phyloP scores from a whole-genome alignment of 2,113 vertebrate genomes.

The Odontesthes bonariensis region DNA sequence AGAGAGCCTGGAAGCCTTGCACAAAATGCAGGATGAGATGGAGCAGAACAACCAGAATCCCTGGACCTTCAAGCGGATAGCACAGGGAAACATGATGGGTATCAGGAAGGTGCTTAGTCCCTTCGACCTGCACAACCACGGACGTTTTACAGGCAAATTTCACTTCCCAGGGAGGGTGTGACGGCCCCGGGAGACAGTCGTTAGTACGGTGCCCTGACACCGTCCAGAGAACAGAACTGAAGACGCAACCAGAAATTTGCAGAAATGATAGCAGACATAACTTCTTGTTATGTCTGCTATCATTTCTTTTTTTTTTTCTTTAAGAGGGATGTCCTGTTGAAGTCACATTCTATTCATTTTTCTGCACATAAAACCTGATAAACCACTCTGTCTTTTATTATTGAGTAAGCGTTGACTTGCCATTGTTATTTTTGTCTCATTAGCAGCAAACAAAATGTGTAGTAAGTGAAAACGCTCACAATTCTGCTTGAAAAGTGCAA shows the following conservation, averaged over 20 bases:
- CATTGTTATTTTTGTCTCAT: not conserved
- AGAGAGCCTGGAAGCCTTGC: conserved; percentile 80
- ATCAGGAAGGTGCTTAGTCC: conserved; percentile 91
- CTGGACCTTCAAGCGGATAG: conserved; percentile 91
- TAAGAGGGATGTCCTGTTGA: not conserved
- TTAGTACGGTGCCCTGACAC: not conserved
- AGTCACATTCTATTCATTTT: conserved; percentile 2
- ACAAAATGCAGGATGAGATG: conserved; percentile 75
- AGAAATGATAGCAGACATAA: no score
- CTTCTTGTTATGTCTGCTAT: not conserved
- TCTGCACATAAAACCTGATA: not conserved
- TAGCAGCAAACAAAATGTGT: not conserved
- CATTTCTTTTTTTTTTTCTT: not conserved
- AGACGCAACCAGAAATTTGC: conserved; percentile 2
- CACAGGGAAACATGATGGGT: conserved; percentile 90
- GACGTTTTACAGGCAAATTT: conserved; percentile 91
- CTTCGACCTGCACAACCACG: conserved; percentile 85
- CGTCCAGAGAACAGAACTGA: not conserved
- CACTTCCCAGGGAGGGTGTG: conserved; percentile 85
- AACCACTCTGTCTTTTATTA: not conserved
- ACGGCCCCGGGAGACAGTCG: conserved; percentile 34
- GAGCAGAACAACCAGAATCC: conserved; percentile 90
- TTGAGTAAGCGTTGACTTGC: not conserved
- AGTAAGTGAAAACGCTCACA: not conserved
- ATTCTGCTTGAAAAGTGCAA: not conserved